Evolutionary conservation across 2,888 invertebrate genomes (phyloP).

Genomic region (Latheticus oryzae): DNA sequence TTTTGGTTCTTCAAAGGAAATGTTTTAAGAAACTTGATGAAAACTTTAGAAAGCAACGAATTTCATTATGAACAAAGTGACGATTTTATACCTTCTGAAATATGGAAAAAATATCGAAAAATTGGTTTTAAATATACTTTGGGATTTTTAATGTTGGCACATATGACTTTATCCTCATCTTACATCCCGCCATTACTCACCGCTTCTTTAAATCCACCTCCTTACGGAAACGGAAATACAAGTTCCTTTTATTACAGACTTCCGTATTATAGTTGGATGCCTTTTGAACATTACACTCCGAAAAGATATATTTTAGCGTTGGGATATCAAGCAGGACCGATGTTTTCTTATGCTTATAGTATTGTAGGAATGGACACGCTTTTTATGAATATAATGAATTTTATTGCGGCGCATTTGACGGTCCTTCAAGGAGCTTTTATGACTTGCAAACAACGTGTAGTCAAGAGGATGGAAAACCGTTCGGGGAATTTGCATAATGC

Average conservation of each 20-base stretch:
- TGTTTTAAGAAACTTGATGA: constrained; percentile 50
- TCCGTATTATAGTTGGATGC: constrained; percentile 61
- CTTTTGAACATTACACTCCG: constrained; percentile 56
- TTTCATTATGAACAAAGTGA: constrained; percentile 52
- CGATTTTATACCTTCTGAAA: constrained; percentile 50
- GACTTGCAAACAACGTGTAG: constrained; percentile 50
- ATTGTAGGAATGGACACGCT: constrained; percentile 59
- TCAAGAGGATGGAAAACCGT: constrained; percentile 39
- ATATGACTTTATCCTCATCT: constrained; percentile 55
- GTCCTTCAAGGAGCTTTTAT: constrained; percentile 60
- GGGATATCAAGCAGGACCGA: constrained; percentile 58
- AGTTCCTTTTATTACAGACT: constrained; percentile 43
- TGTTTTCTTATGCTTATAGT: constrained; percentile 58
- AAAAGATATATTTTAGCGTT: constrained; percentile 55
- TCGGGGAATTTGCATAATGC: constrained; percentile 17
- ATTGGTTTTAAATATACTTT: constrained; percentile 54
- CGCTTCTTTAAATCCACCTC: constrained; percentile 40
- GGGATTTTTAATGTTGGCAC: constrained; percentile 54
- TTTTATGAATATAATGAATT: constrained; percentile 61
- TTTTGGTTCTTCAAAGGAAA: constrained; percentile 55
- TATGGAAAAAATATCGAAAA: constrained; percentile 50
- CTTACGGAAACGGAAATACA: constrained; percentile 35
- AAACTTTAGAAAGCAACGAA: constrained; percentile 50
- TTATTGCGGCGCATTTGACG: constrained; percentile 55
- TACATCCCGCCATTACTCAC: constrained; percentile 55